A percentile compares a stretch with the other conserved stretches of the same genome.
These are phyloP conservation scores for Lobophora halterata DNA, from an alignment of 2,888 invertebrate species.

Conservation along the genomic window DNA sequence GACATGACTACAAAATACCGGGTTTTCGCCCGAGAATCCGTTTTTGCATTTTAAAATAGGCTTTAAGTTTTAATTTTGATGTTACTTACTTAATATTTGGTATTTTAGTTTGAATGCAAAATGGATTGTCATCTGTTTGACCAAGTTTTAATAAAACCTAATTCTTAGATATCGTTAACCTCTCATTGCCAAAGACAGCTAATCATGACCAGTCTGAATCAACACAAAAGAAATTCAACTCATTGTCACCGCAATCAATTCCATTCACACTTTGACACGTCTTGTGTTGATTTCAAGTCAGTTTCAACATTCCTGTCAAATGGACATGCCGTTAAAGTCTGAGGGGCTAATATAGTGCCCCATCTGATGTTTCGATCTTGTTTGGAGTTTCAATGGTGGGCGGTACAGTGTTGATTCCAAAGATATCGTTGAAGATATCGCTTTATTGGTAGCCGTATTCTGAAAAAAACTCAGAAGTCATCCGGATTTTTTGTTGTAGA, in stretches of 20 bases:
- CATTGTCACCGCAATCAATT: conserved; percentile 47
- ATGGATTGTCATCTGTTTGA: too few relatives aligned
- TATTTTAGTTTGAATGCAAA: too few relatives aligned
- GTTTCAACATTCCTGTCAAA: conserved; percentile 61
- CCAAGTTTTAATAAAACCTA: too few relatives aligned
- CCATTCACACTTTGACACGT: conserved; percentile 47
- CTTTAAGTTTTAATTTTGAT: too few relatives aligned
- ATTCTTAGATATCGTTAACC: conserved; percentile 4
- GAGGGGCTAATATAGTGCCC: conserved; percentile 60
- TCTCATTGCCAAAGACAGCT: conserved; percentile 2
- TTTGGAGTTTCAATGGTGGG: conserved; percentile 58
- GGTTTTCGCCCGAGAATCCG: too few relatives aligned
- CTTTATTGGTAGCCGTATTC: conserved; percentile 41
- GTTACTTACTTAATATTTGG: too few relatives aligned
- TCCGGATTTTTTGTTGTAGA: too few relatives aligned
- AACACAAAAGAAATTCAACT: conserved; percentile 13
- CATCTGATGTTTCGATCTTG: conserved; percentile 56
- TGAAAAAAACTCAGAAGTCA: conserved; percentile 11
- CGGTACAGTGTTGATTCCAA: conserved; percentile 61
- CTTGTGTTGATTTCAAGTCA: conserved; percentile 47
- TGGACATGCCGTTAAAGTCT: conserved; percentile 60
- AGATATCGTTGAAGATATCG: conserved; percentile 54
- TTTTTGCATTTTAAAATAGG: too few relatives aligned
- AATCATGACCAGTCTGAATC: conserved; percentile 2
- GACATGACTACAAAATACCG: too few relatives aligned